phyloP scores from a whole-genome alignment of 2,113 vertebrate species.

The Hippocampus guttulatus region DNA sequence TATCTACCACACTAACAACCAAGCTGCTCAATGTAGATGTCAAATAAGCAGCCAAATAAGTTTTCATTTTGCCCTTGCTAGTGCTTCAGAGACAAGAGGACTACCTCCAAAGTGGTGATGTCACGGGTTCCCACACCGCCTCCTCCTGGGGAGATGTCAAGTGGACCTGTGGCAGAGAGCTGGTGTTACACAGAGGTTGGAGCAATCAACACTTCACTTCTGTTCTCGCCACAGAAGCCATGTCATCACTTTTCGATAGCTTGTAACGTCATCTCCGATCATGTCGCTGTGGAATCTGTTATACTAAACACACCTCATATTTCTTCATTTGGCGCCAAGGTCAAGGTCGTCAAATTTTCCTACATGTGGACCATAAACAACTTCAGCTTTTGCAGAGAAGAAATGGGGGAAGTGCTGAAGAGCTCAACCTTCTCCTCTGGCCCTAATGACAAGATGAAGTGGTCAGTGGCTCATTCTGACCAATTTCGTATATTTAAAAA shows the following conservation, averaged over 20 bases:
- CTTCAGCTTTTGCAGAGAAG: slow-evolving; percentile 98
- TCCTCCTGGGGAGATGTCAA: slow-evolving; percentile 92
- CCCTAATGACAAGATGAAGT: slow-evolving; percentile 99
- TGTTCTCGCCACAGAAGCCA: background rate
- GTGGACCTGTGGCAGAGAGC: slow-evolving; percentile 95
- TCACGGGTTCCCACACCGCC: slow-evolving; percentile 90
- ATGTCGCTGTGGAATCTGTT: background rate
- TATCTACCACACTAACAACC: too few species aligned
- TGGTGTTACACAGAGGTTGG: slow-evolving; percentile 99
- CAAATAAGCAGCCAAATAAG: slow-evolving; percentile 8
- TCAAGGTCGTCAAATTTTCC: slow-evolving; percentile 99
- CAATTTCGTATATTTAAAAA: too few species aligned
- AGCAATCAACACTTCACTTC: background rate
- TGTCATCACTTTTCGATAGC: background rate
- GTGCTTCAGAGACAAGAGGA: slow-evolving; percentile 58
- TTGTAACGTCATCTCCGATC: background rate
- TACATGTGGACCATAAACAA: slow-evolving; percentile 99
- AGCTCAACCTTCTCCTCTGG: slow-evolving; percentile 98
- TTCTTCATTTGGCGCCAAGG: slow-evolving; percentile 67
- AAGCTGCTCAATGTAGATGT: too few species aligned
- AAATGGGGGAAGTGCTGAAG: slow-evolving; percentile 99
- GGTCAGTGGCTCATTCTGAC: slow-evolving; percentile 67
- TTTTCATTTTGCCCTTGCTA: slow-evolving; percentile 12
- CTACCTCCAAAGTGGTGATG: slow-evolving; percentile 78
- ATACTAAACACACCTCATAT: background rate